Percentiles rank a stretch among this genome's conserved stretches.
Conservation (phyloP, 2,888 invertebrate species). For the Shargacucullia verbasci region DNA sequence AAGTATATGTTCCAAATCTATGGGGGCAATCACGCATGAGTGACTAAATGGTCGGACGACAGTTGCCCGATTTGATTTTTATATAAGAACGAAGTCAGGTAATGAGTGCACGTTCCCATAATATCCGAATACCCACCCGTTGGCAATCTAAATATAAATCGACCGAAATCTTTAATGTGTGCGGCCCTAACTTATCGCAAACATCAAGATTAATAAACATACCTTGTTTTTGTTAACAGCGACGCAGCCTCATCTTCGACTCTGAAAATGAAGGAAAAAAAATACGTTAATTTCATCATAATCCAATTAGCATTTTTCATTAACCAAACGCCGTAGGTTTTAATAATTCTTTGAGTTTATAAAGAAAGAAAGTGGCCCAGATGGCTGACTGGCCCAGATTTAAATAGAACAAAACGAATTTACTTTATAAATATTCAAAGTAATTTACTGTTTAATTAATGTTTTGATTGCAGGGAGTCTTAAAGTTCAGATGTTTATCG, state of each 20-base stretch:
- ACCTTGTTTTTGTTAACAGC: constrained; percentile 82
- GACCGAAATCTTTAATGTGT: no score
- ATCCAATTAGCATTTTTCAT: constrained; percentile 37
- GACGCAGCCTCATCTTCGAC: constrained; percentile 83
- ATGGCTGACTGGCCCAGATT: constrained; percentile 31
- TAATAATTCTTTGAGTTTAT: constrained; percentile 26
- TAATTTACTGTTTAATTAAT: not conserved
- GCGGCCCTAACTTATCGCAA: no score
- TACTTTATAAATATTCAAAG: constrained; percentile 21
- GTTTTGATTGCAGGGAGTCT: no score
- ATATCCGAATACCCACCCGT: no score
- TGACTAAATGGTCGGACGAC: no score
- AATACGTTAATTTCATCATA: constrained; percentile 38
- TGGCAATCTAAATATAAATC: no score
- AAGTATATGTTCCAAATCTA: no score
- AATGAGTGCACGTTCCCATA: no score
- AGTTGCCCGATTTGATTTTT: no score
- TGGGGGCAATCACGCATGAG: no score
- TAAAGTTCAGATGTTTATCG: constrained; percentile 1
- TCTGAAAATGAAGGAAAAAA: constrained; percentile 73
- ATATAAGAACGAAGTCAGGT: no score
- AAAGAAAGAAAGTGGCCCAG: constrained; percentile 26
- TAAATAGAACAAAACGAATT: constrained; percentile 21
- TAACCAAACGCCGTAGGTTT: constrained; percentile 23
- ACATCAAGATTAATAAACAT: constrained; percentile 38